These are phyloP conservation scores for Musca domestica DNA, from an alignment of 1,140 invertebrate genomes.

Conservation along the genomic window DNA sequence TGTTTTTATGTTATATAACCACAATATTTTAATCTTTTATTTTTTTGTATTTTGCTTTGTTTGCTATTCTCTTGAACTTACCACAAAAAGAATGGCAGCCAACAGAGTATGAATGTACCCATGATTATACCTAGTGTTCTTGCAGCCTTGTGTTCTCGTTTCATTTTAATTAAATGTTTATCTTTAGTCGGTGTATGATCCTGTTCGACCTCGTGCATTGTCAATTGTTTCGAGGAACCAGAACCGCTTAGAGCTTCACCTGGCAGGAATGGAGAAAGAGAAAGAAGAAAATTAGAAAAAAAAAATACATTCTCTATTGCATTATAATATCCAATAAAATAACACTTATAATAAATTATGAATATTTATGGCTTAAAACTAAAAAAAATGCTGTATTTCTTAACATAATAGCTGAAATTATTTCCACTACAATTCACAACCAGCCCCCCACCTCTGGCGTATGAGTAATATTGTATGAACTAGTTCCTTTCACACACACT, in stretches of 20 bases:
- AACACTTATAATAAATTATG: not conserved
- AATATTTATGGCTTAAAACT: constrained; percentile 7
- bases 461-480: too few species aligned
- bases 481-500: too few species aligned
- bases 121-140: constrained; percentile 91
- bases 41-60: not conserved
- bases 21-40: too few species aligned
- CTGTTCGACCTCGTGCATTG: constrained; percentile 68
- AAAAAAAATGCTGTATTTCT: too few species aligned
- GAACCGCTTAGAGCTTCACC: constrained; percentile 58
- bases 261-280: constrained; percentile 25
- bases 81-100: constrained; percentile 96
- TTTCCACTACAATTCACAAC: too few species aligned
- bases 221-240: constrained; percentile 67
- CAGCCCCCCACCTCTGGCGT: too few species aligned
- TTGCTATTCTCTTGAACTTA: constrained; percentile 50
- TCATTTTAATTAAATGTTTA: constrained; percentile 83
- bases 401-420: too few species aligned
- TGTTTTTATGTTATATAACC: too few species aligned
- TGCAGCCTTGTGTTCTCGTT: constrained; percentile 94
- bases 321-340: too few species aligned
- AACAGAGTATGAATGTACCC: constrained; percentile 90
- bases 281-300: constrained; percentile 9
- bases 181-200: constrained; percentile 81
- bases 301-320: not conserved